phyloP scores from a whole-genome alignment of 1,140 invertebrate genomes.

The Hycleus cichorii region DNA sequence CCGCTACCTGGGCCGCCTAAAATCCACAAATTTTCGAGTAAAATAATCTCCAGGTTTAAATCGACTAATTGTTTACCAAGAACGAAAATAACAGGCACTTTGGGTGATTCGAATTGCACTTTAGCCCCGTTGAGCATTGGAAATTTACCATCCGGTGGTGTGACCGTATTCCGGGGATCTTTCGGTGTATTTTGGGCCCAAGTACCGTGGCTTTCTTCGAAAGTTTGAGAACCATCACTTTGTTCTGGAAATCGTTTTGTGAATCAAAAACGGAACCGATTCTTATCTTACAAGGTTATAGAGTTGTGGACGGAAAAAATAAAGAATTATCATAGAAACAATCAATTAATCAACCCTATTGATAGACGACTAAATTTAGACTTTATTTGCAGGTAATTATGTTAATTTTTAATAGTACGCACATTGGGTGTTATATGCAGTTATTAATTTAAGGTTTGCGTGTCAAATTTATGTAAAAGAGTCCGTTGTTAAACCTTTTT shows the following conservation, averaged over 20 bases:
- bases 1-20: conserved; percentile 81
- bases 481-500: too few relatives aligned
- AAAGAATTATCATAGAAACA: too few relatives aligned
- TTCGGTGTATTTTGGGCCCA: conserved; percentile 40
- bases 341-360: background rate
- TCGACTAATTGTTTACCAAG: conserved; percentile 52
- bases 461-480: too few relatives aligned
- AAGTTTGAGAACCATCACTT: conserved; percentile 63
- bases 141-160: conserved; percentile 56
- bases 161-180: conserved; percentile 46
- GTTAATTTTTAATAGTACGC: background rate
- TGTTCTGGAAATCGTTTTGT: conserved; percentile 51
- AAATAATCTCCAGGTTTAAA: background rate
- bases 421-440: too few relatives aligned
- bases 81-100: conserved; percentile 80
- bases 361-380: background rate
- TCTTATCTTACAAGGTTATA: too few relatives aligned
- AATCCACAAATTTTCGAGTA: conserved; percentile 7
- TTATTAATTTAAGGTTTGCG: too few relatives aligned
- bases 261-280: too few relatives aligned
- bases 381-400: background rate
- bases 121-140: conserved; percentile 68
- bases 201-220: conserved; percentile 52
- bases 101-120: conserved; percentile 74
- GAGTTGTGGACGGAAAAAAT: too few relatives aligned